Evolutionary conservation across 2,888 invertebrate species (phyloP), one percentile per base, ranked within the genome.

Genomic region (Tridacna crocea): DNA sequence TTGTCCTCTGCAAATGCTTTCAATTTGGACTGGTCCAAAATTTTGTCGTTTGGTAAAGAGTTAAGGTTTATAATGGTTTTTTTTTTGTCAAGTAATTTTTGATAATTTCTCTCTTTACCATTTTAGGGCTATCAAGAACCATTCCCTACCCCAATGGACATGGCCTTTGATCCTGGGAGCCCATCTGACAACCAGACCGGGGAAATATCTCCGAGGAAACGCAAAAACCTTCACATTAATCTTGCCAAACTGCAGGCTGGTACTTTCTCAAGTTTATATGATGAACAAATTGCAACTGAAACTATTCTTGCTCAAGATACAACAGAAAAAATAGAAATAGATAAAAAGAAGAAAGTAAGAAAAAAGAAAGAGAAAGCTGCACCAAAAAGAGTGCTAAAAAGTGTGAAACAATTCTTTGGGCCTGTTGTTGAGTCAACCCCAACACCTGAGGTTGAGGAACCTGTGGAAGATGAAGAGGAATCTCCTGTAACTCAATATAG

Each of bases 401-500:
- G 88, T 86, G 89, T 92, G 22, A 92, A 90, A 77, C 92, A 93
- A 73, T 93, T 93, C 77, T 94, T 94, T 83, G 93, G 93, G 26
- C 93, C 93, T 15, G 88, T 93, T 17, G 90, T 93, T 0, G 84
- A 90, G 17, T 79, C 87, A 1, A 63, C 81, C 11, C 80, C 83
- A 3, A 80, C 84, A 19, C 89, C 90, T 3, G 89, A 89, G 11
- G 82, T 80, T 47, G 81, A 72, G 11, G 78, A 83, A 11, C 73
- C 58, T 22, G 77, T 61, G 0, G 88, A 86, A 6, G 82, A 87
- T 0, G 91, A 89, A 0, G 91, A 91, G 27, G 91, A 92, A 24
- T 75, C 89, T 0, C 92, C 92, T 0, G 76, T 90, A 2, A 90
- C 91, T 12, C 83, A 88, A 46, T 93, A 92, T 73, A 88, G 93